These are phyloP conservation scores for Tetraodon nigroviridis DNA, from an alignment of 2,113 vertebrate genomes.

Conservation along the genomic window DNA sequence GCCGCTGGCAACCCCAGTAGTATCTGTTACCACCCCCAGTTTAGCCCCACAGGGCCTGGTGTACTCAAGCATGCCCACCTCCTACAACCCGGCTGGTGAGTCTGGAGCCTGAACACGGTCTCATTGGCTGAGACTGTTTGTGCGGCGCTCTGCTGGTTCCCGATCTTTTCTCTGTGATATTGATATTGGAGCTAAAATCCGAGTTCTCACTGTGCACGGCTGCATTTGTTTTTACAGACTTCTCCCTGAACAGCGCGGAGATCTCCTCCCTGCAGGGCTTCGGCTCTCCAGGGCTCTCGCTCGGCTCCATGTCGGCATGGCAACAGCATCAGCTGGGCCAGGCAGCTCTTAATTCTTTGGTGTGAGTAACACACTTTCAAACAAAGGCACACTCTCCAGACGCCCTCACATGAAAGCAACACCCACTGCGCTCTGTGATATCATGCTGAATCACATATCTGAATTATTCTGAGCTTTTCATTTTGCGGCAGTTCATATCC, in stretches of 20 bases:
- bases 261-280: conserved; percentile 94
- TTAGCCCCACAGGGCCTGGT: conserved; percentile 90
- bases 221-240: conserved; percentile 79
- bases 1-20: conserved; percentile 90
- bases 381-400: conserved; percentile 63
- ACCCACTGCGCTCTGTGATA: conserved; percentile 56
- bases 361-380: conserved; percentile 83
- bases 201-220: conserved; percentile 48
- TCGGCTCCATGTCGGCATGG: conserved; percentile 97
- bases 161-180: conserved; percentile 31
- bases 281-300: conserved; percentile 88
- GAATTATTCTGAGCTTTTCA: conserved; percentile 30
- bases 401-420: conserved; percentile 55
- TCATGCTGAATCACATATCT: conserved; percentile 57
- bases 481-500: conserved; percentile 10
- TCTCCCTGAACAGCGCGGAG: conserved; percentile 93
- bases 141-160: conserved; percentile 15
- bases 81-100: conserved; percentile 95
- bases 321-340: conserved; percentile 96
- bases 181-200: conserved; percentile 29
- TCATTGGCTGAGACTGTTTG: conserved; percentile 19
- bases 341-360: conserved; percentile 91
- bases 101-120: conserved; percentile 21
- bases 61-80: conserved; percentile 93
- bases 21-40: conserved; percentile 96